These are phyloP conservation scores for Nyctibius bracteatus DNA, from an alignment of 2,113 vertebrate species.

Conservation along the genomic window DNA sequence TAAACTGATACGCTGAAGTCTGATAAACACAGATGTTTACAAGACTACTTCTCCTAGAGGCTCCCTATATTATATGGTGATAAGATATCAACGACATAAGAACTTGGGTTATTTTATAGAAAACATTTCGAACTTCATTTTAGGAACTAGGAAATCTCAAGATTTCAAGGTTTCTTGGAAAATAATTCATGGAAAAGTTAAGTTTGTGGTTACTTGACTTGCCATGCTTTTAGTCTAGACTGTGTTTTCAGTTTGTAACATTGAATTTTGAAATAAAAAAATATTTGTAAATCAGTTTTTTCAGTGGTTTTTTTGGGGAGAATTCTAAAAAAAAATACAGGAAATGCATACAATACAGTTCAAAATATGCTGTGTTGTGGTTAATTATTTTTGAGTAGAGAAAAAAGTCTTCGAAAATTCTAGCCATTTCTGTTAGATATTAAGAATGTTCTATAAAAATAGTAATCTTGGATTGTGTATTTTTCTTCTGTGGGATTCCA, in stretches of 20 bases:
- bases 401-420: background rate
- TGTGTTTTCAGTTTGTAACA: background rate
- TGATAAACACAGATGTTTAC: background rate
- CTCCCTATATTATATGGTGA: background rate
- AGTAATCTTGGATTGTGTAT: background rate
- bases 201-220: background rate
- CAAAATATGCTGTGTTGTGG: background rate
- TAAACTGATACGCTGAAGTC: background rate
- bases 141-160: background rate
- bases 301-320: background rate
- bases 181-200: background rate
- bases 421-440: background rate
- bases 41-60: background rate
- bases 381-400: background rate
- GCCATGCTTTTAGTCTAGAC: background rate
- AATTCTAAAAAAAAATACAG: background rate
- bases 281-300: accelerated
- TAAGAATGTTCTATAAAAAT: background rate
- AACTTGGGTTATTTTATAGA: background rate
- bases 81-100: background rate
- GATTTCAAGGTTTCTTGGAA: background rate
- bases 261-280: background rate
- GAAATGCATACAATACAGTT: background rate
- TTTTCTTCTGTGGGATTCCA: background rate
- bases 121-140: background rate